Conservation (phyloP, 2,797 vertebrate genomes). For the Nasua narica region DNA sequence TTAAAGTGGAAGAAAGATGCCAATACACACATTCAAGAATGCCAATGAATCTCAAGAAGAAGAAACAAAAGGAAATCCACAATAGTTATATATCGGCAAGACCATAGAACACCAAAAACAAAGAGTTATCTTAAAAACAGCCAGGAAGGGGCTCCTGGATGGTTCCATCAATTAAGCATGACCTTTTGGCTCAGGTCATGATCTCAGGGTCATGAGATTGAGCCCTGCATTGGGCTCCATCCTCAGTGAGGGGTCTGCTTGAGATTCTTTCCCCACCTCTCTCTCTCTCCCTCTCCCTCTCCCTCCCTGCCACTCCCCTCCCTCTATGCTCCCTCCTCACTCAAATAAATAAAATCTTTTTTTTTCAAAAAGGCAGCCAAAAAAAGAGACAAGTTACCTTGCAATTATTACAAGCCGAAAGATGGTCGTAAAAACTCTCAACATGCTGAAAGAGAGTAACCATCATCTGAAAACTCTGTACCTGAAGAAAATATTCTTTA, state of each 20-base stretch:
- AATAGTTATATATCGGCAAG: background rate
- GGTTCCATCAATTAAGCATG: background rate
- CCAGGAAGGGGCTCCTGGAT: background rate
- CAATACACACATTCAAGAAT: background rate
- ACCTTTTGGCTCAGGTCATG: background rate
- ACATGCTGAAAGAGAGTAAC: background rate
- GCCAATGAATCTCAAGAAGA: background rate
- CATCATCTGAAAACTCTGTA: background rate
- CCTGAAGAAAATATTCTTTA: background rate
- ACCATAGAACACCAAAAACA: background rate
- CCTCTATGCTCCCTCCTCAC: background rate
- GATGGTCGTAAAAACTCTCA: background rate
- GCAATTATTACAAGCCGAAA: background rate
- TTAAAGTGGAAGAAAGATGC: background rate
- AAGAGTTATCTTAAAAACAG: background rate
- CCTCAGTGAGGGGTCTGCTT: background rate
- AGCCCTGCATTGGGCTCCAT: background rate
- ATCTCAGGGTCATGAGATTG: background rate
- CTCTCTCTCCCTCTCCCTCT: background rate
- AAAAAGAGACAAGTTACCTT: background rate
- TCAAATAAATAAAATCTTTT: background rate
- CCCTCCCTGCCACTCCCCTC: no score
- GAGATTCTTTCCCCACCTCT: background rate
- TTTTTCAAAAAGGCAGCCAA: background rate
- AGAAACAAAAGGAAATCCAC: background rate